Conservation (phyloP, 2,888 invertebrate species). For the Pheosia tremula region DNA sequence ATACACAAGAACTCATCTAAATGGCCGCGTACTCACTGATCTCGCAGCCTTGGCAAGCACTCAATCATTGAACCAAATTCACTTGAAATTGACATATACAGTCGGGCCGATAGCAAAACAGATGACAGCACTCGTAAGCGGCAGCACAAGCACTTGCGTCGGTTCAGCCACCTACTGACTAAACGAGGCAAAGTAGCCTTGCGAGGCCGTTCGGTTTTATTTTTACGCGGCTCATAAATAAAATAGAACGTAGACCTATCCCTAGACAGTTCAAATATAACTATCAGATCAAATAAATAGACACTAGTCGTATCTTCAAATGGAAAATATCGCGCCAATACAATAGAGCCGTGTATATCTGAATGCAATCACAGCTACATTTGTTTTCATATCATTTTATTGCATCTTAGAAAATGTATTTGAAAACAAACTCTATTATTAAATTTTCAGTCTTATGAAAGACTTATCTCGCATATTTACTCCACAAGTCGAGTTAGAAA, state of each 20-base stretch:
- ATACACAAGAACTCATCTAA: no score
- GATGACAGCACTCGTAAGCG: no score
- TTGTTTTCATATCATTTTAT: background rate
- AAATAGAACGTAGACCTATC: background rate
- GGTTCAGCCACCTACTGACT: no score
- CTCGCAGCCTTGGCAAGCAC: no score
- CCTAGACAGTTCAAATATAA: background rate
- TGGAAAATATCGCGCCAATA: background rate
- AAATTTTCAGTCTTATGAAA: conserved; percentile 1
- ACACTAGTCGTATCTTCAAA: conserved; percentile 1
- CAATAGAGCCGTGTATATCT: background rate
- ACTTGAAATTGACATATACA: no score
- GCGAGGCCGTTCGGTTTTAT: background rate
- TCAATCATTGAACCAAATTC: no score
- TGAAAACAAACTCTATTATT: background rate
- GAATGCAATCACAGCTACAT: background rate
- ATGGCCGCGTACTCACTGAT: no score
- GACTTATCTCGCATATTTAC: background rate
- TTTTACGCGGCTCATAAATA: background rate
- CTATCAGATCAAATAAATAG: conserved; percentile 2
- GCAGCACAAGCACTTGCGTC: no score
- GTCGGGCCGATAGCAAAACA: no score
- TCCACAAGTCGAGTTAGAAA: background rate
- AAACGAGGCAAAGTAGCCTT: no score
- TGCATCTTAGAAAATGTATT: background rate